Evolutionary conservation across 2,888 invertebrate genomes (phyloP).

Genomic region (Drosophila fulvimacula): DNA sequence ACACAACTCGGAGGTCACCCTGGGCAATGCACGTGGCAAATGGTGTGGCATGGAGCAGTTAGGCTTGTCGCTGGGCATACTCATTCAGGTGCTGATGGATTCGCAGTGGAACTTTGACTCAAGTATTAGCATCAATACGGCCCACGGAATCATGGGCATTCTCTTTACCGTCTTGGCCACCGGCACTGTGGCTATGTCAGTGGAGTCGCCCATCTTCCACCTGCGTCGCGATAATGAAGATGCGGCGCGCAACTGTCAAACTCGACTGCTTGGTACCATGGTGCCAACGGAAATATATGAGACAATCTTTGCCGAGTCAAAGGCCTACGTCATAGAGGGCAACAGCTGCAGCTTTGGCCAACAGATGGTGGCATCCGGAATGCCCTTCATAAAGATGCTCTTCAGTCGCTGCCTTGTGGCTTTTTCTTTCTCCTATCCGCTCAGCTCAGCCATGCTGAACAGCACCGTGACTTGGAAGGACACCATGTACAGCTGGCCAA

Average conservation of each 20-base stretch:
- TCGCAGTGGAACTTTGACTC: constrained; percentile 50
- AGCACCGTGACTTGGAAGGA: constrained; percentile 40
- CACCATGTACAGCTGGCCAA: constrained; percentile 52
- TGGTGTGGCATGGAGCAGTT: constrained; percentile 74
- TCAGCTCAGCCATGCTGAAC: constrained; percentile 49
- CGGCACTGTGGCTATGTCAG: constrained; percentile 38
- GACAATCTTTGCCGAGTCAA: constrained; percentile 63
- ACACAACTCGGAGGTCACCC: constrained; percentile 73
- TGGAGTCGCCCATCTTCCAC: constrained; percentile 78
- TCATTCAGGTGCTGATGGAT: constrained; percentile 69
- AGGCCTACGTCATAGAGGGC: constrained; percentile 68
- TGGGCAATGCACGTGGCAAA: constrained; percentile 59
- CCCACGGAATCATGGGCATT: constrained; percentile 78
- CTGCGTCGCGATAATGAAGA: constrained; percentile 65
- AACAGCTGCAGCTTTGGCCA: constrained; percentile 37
- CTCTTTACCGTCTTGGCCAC: constrained; percentile 56
- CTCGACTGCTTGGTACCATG: constrained; percentile 49
- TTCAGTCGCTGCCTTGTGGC: constrained; percentile 75
- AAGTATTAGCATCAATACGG: constrained; percentile 48
- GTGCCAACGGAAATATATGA: constrained; percentile 44
- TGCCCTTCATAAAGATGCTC: constrained; percentile 72
- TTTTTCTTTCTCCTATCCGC: constrained; percentile 76
- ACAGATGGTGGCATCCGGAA: constrained; percentile 38
- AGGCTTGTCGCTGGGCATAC: constrained; percentile 65
- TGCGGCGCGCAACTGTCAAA: constrained; percentile 60